Base-by-base conservation (phyloP, 2,113 vertebrate genomes). In the Diadophis punctatus region DNA sequence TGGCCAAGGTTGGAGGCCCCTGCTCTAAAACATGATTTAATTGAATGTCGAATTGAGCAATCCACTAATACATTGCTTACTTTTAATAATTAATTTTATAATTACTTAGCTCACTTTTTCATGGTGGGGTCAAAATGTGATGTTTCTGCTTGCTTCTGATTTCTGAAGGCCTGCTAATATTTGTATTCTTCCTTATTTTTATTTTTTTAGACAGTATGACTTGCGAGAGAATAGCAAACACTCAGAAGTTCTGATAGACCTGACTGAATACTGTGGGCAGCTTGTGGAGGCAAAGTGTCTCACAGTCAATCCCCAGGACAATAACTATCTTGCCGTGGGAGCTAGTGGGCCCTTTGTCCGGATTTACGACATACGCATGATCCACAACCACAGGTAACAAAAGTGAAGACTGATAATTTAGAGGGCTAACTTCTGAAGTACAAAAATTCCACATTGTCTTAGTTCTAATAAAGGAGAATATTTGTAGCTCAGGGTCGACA, bases 321-420 rank as follows among this genome's bases (percentile, higher is more conserved):
- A 99, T 97, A 99, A 99, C 95, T 99, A 99, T 95, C 95, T 99
- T 94, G 99, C 99, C 0, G 99, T 99, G 9, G 99, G 99, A 51
- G 99, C 99, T 86, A 99, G 98, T 0, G 99, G 99, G 48, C 99
- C 99, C 48, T 99, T 99, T 0, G 99, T 99, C 88, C 98, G 99
- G 27, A 99, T 99, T 85, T 99, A 99, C 3, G 99, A 99, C 97
- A 99, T 99, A 86, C 98, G 99, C 93, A 99, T 99, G 99, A 99
- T 99, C 97, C 98, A 99, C 96, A 99, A 99, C 96, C 98, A 99
- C 97, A 99, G 99, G 99, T 99, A 56, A 94, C 5, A 60, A 56
- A 25, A 0, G 0, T 55, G 1, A 85, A 0, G 23, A 20, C 1
- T 1, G 85, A 60, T 3, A 20, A 2, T 3, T 52, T 80, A 39